phyloP scores from a whole-genome alignment of 2,888 invertebrate species.

The Nasonia oneida region DNA sequence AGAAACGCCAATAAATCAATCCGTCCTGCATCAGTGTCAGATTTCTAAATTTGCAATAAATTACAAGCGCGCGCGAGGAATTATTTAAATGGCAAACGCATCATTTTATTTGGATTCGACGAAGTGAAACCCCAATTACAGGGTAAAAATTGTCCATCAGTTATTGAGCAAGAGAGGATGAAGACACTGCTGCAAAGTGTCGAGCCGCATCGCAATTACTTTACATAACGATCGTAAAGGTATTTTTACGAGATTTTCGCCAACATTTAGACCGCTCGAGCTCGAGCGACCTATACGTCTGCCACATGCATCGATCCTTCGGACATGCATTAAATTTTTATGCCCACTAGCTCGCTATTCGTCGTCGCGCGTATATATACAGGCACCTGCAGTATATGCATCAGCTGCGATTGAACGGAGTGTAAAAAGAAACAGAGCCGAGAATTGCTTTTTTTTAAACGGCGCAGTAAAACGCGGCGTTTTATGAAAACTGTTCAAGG shows the following conservation, averaged over 20 bases:
- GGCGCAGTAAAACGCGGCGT: background rate
- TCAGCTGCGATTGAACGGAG: background rate
- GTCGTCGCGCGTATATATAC: background rate
- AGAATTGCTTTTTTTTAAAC: background rate
- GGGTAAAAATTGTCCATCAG: background rate
- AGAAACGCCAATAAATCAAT: slow-evolving; percentile 10
- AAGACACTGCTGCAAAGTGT: slow-evolving; percentile 15
- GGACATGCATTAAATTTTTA: slow-evolving; percentile 37
- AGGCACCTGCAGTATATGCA: background rate
- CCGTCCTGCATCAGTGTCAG: background rate
- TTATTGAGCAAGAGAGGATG: slow-evolving; percentile 6
- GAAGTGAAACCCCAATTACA: background rate
- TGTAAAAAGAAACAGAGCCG: background rate
- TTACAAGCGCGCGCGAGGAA: background rate
- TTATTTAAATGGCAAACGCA: too few relatives aligned
- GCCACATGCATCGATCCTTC: slow-evolving; percentile 9
- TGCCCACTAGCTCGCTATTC: slow-evolving; percentile 3
- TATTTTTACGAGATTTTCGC: slow-evolving; percentile 23
- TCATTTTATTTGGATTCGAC: background rate
- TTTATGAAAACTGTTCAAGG: slow-evolving; percentile 3
- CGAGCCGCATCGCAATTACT: slow-evolving; percentile 15
- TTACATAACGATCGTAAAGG: slow-evolving; percentile 43
- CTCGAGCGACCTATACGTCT: background rate
- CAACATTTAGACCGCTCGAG: too few relatives aligned
- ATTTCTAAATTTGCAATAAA: background rate